Base-by-base conservation (phyloP, 1,140 invertebrate genomes). In the Caerostris extrusa region DNA sequence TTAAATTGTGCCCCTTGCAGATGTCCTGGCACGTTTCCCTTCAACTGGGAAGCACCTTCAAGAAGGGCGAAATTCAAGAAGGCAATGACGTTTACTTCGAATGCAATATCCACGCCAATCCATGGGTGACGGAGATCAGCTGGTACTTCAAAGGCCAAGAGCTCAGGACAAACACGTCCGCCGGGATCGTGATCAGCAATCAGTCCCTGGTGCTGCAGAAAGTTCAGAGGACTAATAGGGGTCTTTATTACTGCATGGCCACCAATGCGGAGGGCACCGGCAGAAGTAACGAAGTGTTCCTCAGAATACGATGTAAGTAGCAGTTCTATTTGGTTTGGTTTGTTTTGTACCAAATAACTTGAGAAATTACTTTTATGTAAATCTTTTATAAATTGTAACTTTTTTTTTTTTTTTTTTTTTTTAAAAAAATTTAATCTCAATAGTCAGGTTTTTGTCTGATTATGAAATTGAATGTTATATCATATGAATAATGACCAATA, bases 221-320 rank as follows among this genome's bases (percentile, higher is more conserved):
- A 91, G 97, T 98, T 10, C 94, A 89, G 12, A 91, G 95, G 60
- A 83, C 87, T 17, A 93, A 94, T 81, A 58, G 95, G 19, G 98
- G 98, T 34, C 97, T 97, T 95, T 98, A 98, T 95, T 97, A 98
- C 4, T 98, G 98, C 95, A 97, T 98, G 5, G 98, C 98, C 3
- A 98, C 98, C 56, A 99, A 98, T 95, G 98, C 98, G 3, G 98
- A 98, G 96, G 98, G 98, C 8, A 98, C 98, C 95, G 98, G 98
- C 53, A 97, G 97, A 93, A 98, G 98, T 90, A 97, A 98, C 95
- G 98, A 98, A 96, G 98, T 98, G 12, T 97, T 98, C 34, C 71
- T 94, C 14, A 97, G 97, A 77, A 96, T 98, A 90, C 97, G 98
- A 94, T 95, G 95, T 95, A 92, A 95, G 94, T 95, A 14, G 12